Conservation (phyloP, 2,113 vertebrate genomes). For the Sinocyclocheilus anshuiensis region DNA sequence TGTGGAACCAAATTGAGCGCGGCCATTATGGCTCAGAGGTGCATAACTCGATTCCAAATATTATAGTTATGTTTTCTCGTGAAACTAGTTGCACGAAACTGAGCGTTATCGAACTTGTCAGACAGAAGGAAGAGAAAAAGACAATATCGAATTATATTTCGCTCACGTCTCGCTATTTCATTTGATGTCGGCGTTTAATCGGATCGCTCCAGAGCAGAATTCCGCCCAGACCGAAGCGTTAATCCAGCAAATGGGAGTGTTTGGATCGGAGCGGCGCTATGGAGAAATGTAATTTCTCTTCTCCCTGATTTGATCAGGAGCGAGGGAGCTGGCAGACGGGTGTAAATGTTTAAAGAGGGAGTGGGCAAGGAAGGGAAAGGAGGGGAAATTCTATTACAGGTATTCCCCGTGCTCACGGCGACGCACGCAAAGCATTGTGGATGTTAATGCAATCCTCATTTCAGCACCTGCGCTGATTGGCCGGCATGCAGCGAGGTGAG, state of each 20-base stretch:
- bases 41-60: slow-evolving; percentile 22
- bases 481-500: slow-evolving; percentile 72
- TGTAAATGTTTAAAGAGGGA: slow-evolving; percentile 93
- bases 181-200: slow-evolving; percentile 72
- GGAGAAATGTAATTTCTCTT: slow-evolving; percentile 96
- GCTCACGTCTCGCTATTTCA: slow-evolving; percentile 59
- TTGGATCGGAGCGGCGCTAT: slow-evolving; percentile 82
- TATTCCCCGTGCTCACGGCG: slow-evolving; percentile 77
- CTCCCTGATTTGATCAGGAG: slow-evolving; percentile 91
- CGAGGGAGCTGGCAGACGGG: slow-evolving; percentile 83
- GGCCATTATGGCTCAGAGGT: neutral
- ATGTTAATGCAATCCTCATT: slow-evolving; percentile 90
- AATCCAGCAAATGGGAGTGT: slow-evolving; percentile 90
- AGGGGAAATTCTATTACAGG: slow-evolving; percentile 92
- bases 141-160: slow-evolving; percentile 62
- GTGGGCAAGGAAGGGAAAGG: slow-evolving; percentile 65
- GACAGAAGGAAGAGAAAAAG: slow-evolving; percentile 37
- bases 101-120: slow-evolving; percentile 18
- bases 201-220: slow-evolving; percentile 79
- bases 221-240: slow-evolving; percentile 80
- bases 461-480: slow-evolving; percentile 76
- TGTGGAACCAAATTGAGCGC: neutral
- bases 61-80: neutral
- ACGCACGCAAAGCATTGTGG: slow-evolving; percentile 81
- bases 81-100: neutral